phyloP scores from a whole-genome alignment of 2,113 vertebrate genomes.

The Nematolebias whitei region DNA sequence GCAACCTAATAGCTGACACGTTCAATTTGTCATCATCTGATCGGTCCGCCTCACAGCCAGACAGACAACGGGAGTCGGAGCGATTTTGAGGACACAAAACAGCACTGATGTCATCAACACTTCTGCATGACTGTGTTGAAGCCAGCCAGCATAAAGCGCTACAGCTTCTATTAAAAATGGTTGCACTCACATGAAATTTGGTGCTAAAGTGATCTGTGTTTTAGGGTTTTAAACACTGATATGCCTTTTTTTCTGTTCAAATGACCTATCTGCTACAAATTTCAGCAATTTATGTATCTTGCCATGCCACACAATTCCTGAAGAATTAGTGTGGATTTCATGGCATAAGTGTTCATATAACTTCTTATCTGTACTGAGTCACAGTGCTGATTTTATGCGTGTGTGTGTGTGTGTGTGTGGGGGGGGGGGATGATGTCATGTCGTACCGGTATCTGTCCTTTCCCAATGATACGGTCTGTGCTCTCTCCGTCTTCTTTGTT shows the following conservation, averaged over 20 bases:
- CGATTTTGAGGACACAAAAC: not conserved
- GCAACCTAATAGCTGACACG: conserved; percentile 33
- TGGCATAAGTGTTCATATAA: conserved; percentile 43
- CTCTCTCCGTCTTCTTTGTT: conserved; percentile 91
- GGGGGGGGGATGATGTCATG: conserved; percentile 62
- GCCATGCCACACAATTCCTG: not conserved
- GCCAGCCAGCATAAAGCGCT: too few species aligned
- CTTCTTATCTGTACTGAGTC: conserved; percentile 44
- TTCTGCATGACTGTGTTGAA: too few species aligned
- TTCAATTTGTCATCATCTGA: conserved; percentile 17
- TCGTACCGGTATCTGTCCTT: conserved; percentile 92
- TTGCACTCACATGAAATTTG: not conserved
- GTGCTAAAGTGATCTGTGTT: not conserved
- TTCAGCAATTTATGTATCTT: too few species aligned
- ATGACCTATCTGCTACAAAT: not conserved
- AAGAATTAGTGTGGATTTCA: not conserved
- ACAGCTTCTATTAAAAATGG: not conserved
- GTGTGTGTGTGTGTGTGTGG: too few species aligned
- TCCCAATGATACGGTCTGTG: conserved; percentile 92
- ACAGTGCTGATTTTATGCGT: conserved; percentile 4
- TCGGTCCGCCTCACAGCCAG: conserved; percentile 7
- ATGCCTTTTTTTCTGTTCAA: too few species aligned
- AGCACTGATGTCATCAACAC: not conserved
- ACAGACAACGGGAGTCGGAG: not conserved
- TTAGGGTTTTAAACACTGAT: too few species aligned